Base-by-base conservation (phyloP, 2,888 invertebrate species). In the Poecilus cupreus region DNA sequence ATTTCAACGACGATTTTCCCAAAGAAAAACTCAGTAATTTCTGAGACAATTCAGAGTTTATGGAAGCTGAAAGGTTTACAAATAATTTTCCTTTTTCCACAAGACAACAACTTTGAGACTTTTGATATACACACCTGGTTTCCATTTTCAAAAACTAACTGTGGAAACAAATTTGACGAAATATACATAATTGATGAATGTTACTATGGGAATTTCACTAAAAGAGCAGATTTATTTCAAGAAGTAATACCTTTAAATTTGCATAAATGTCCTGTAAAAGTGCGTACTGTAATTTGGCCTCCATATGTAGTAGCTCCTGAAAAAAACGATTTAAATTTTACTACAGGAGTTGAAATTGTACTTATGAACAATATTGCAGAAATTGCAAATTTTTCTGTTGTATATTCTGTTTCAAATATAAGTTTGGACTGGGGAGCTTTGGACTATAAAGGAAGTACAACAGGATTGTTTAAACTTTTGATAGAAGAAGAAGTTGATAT, bases 271-370 rank as follows among this genome's bases (percentile, higher is more conserved):
- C 78, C 84, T 4, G 81, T 89, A 3, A 85, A 84, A 80, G 86
- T 87, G 3, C 68, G 86, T 16, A 87, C 87, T n/a, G 84, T 87
- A 2, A 82, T 86, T 24, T 87, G 86, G 84, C 87, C 87, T 6
- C 89, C 89, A 0, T 89, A 85, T 81, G 85, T 87, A 2, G 84
- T 87, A 4, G 81, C 85, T 20, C 85, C 86, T 5, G 26, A 60
- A 22, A 11, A 46, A 11, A 79, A 82, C 22, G 32, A 75, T 24
- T 79, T 82, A 13, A 54, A 83, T 39, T 80, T 84, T 6, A 82
- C 82, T 13, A 77, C 82, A 18, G 84, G 84, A 0, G 54, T 84
- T 8, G 84, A 84, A 75, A 82, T 84, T 5, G 6, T 70, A 22
- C 64, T 84, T 3, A 68, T 84, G 46, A 82, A 84, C 72, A 81